Base-by-base conservation (phyloP, 2,888 invertebrate genomes). In the Drosophila borealis region DNA sequence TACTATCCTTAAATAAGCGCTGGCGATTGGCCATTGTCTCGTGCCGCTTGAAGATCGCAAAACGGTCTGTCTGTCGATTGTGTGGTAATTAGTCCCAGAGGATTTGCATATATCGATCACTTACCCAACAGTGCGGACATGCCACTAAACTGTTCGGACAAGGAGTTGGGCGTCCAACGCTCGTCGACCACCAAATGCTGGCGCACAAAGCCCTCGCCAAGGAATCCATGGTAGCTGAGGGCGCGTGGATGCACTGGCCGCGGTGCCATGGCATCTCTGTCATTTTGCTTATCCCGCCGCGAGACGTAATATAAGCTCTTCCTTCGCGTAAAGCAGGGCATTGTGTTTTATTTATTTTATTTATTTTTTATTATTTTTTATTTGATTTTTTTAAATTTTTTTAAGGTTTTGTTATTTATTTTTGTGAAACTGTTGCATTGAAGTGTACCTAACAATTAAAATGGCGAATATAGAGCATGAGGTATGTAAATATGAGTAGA, bases 181-280 rank as follows among this genome's bases (percentile, higher is more conserved):
- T 89, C 65, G 53, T 92, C 91, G 8, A 89, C 66, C 71, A 92
- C 78, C 72, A 90, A 80, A 63, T 92, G 92, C 42, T 90, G 89
- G 1, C 85, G 80, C 11, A 90, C 86, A 68, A 71, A 91, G 10
- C 82, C 74, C 21, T 78, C 65, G 2, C 91, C 92, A 17, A 92
- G 90, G 8, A 92, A 80, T 2, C 91, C 91, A 81, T 92, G 92
- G 42, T 74, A 78, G 5, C 79, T 78, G 13, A 91, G 69, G 3
- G 90, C 71, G 0, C 81, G 81, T 0, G 91, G 90, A 73, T 89
- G 89, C 53, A 91, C 90, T 3, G 91, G 90, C 36, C 82, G 90
- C 0, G 85, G 84, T 0, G 81, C 84, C 55, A 86, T 9, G 0
- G 60, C 53, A 44, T 83, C 87, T 14, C 44, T 41, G 0, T 49